A percentile compares a stretch with the other conserved stretches of the same genome.
These are phyloP conservation scores for Lonchura striata DNA, from an alignment of 2,113 vertebrate genomes.

Conservation along the genomic window DNA sequence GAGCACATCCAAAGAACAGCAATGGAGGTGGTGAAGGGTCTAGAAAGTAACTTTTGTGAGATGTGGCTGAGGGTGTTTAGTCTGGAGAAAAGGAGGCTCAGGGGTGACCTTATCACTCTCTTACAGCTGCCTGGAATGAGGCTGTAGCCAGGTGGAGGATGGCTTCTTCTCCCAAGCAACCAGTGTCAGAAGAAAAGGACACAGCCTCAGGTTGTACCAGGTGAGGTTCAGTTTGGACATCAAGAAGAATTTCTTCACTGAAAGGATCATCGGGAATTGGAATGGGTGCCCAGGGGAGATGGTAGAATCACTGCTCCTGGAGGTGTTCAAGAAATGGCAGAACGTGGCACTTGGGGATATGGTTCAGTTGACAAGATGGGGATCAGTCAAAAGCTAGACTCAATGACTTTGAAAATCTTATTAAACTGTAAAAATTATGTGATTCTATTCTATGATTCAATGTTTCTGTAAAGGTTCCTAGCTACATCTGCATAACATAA, in stretches of 20 bases:
- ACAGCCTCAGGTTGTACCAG: background rate
- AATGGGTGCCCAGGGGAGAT: background rate
- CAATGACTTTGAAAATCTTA: background rate
- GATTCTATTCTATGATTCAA: background rate
- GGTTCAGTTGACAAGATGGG: background rate
- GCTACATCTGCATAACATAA: background rate
- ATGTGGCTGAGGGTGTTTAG: background rate
- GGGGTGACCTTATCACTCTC: background rate
- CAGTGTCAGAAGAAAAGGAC: rapidly evolving
- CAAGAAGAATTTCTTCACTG: background rate
- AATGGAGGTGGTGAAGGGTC: rapidly evolving
- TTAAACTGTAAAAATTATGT: background rate
- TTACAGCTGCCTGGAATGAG: background rate
- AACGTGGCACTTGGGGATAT: rapidly evolving
- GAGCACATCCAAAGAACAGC: background rate
- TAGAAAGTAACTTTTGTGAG: background rate
- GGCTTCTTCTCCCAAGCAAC: background rate
- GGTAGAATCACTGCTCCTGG: background rate
- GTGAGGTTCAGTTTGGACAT: background rate
- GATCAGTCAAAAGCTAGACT: background rate
- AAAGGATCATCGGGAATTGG: background rate
- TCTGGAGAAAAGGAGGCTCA: background rate
- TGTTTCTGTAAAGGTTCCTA: background rate
- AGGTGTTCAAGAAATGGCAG: background rate
- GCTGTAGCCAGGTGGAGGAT: rapidly evolving